Percentiles rank a stretch among this genome's conserved stretches.
phyloP scores from a whole-genome alignment of 2,113 vertebrate genomes.

The Myotis yumanensis region DNA sequence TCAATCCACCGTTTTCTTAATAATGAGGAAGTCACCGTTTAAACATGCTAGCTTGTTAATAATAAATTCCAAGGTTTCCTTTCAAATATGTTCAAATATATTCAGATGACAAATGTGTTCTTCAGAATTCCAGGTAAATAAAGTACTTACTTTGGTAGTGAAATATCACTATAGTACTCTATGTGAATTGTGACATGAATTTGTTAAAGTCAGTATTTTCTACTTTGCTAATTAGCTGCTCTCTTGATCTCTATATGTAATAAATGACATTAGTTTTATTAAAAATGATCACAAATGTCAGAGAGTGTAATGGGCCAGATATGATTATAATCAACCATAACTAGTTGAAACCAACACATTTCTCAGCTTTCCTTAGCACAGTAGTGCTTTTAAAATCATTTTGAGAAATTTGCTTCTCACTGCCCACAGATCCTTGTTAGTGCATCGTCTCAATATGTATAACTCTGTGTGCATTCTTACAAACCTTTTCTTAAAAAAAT shows the following conservation, averaged over 20 bases:
- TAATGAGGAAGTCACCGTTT: not conserved
- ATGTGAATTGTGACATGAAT: constrained; percentile 15
- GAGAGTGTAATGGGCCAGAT: constrained; percentile 21
- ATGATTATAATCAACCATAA: constrained; percentile 10
- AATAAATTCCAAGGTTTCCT: not conserved
- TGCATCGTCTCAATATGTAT: not conserved
- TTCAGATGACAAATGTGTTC: not conserved
- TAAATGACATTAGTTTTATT: constrained; percentile 42
- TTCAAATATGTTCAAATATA: not conserved
- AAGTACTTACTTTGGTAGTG: constrained; percentile 32
- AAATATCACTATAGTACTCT: not conserved
- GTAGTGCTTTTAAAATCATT: not conserved
- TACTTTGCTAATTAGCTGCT: constrained; percentile 5
- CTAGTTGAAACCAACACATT: not conserved
- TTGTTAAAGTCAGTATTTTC: constrained; percentile 2
- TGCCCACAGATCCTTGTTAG: not conserved
- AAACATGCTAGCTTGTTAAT: not conserved
- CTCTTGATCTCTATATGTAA: not conserved
- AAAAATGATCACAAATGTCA: constrained; percentile 21
- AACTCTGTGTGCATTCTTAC: not conserved
- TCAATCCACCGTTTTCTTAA: not conserved
- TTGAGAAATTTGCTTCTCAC: not conserved
- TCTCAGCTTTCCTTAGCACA: not conserved
- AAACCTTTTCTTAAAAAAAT: not conserved
- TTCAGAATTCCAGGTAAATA: constrained; percentile 38